A percentile compares a stretch with the other conserved stretches of the same genome.
Conservation (phyloP, 2,113 vertebrate species). For the Puffinus mauretanicus region DNA sequence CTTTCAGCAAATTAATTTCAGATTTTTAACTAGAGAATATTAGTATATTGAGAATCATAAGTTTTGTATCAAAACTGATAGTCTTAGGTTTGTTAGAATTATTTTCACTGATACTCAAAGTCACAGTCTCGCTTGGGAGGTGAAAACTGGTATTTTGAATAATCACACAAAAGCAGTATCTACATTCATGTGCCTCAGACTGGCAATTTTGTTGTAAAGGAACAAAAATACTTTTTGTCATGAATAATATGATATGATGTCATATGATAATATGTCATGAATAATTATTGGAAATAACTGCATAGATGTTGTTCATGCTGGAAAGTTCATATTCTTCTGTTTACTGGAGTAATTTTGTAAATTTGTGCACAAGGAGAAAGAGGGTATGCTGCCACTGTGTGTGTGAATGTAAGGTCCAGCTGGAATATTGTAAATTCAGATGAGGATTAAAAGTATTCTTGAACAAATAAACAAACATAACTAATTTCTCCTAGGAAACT, state of each 20-base stretch:
- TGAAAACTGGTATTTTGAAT: neutral
- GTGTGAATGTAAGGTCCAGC: neutral
- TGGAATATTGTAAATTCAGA: neutral
- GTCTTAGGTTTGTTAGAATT: neutral
- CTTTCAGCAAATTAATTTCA: neutral
- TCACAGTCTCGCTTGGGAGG: neutral
- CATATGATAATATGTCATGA: neutral
- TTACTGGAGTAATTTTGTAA: neutral
- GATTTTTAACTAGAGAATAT: neutral
- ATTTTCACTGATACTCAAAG: neutral
- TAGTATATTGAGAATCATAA: rapidly evolving
- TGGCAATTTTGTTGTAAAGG: neutral
- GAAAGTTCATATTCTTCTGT: neutral
- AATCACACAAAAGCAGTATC: neutral
- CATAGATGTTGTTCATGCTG: neutral
- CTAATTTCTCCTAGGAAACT: neutral
- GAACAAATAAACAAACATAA: neutral
- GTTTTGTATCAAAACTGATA: neutral
- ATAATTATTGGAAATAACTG: neutral
- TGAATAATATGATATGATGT: neutral
- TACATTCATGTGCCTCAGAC: neutral
- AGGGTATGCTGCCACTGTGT: neutral
- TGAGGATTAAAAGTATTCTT: neutral
- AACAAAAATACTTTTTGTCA: neutral
- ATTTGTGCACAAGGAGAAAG: neutral